A percentile compares a stretch with the other conserved stretches of the same genome.
These are phyloP conservation scores for Ammodytes marinus DNA, from an alignment of 2,113 vertebrate species.

Conservation along the genomic window DNA sequence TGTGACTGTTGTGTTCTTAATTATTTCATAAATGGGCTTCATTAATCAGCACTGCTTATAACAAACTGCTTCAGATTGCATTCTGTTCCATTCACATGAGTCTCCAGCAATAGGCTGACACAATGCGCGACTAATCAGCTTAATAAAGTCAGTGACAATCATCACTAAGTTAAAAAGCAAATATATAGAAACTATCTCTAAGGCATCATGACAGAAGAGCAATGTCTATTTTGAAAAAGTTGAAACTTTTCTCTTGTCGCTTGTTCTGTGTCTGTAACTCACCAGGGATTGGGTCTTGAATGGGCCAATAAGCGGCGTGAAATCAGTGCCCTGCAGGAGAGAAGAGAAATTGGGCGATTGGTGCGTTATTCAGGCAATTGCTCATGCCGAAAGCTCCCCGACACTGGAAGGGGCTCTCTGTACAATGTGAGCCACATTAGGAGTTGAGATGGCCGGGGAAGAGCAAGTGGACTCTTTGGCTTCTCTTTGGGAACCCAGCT, in stretches of 20 bases:
- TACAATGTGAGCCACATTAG: conserved; percentile 57
- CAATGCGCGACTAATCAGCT: too few relatives aligned
- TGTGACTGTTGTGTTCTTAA: conserved; percentile 18
- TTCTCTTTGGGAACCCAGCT: conserved; percentile 27
- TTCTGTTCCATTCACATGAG: neutral
- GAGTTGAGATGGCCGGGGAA: conserved; percentile 23
- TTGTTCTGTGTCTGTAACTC: conserved; percentile 32
- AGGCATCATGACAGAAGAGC: conserved; percentile 25
- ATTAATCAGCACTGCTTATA: conserved; percentile 31
- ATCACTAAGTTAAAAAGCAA: neutral
- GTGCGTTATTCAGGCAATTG: conserved; percentile 44
- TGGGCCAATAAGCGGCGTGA: conserved; percentile 46
- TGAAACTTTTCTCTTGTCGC: conserved; percentile 20
- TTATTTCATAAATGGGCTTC: conserved; percentile 26
- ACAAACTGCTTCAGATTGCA: neutral
- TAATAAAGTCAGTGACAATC: too few relatives aligned
- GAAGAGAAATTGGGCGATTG: conserved; percentile 50
- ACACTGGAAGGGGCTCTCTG: conserved; percentile 47
- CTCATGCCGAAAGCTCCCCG: conserved; percentile 37
- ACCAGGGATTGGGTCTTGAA: conserved; percentile 32
- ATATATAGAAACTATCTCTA: conserved; percentile 32
- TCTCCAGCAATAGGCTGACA: too few relatives aligned
- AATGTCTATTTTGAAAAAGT: conserved; percentile 21
- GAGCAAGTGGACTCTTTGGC: conserved; percentile 28
- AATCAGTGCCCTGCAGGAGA: conserved; percentile 47